These are phyloP conservation scores for Scarus forsteni DNA, from an alignment of 2,797 vertebrate species.

Conservation along the genomic window DNA sequence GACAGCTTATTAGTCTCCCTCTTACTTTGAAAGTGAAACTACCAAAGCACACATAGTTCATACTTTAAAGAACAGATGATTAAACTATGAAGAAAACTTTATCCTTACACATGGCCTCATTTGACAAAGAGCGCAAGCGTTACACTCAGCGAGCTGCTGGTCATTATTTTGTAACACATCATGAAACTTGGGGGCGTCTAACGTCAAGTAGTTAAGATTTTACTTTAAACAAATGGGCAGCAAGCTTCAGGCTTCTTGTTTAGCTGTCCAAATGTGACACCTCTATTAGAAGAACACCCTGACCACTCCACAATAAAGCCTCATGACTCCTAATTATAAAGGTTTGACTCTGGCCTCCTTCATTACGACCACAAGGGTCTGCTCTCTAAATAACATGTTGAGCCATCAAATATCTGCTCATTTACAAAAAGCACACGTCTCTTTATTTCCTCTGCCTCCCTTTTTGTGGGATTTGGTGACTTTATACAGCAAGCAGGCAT, in stretches of 20 bases:
- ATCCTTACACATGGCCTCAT: slow-evolving; percentile 43
- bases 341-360: slow-evolving; percentile 69
- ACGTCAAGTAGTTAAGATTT: slow-evolving; percentile 73
- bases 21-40: slow-evolving; percentile 4
- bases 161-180: slow-evolving; percentile 82
- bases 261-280: slow-evolving; percentile 71
- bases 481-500: slow-evolving; percentile 55
- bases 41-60: slow-evolving; percentile 15
- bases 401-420: slow-evolving; percentile 64
- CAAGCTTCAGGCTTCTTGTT: slow-evolving; percentile 68
- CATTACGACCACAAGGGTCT: slow-evolving; percentile 50
- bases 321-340: slow-evolving; percentile 80
- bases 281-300: slow-evolving; percentile 75
- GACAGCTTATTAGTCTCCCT: not conserved
- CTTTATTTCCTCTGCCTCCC: slow-evolving; percentile 11
- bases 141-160: slow-evolving; percentile 46
- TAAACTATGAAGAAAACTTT: slow-evolving; percentile 59
- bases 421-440: slow-evolving; percentile 56
- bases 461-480: slow-evolving; percentile 58
- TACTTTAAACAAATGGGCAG: slow-evolving; percentile 78
- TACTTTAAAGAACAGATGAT: slow-evolving; percentile 45
- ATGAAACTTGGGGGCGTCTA: slow-evolving; percentile 62
- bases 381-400: slow-evolving; percentile 68
- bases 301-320: slow-evolving; percentile 57
- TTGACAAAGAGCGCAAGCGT: slow-evolving; percentile 48